phyloP scores from a whole-genome alignment of 2,797 vertebrate species.

The Myotis findleyi region DNA sequence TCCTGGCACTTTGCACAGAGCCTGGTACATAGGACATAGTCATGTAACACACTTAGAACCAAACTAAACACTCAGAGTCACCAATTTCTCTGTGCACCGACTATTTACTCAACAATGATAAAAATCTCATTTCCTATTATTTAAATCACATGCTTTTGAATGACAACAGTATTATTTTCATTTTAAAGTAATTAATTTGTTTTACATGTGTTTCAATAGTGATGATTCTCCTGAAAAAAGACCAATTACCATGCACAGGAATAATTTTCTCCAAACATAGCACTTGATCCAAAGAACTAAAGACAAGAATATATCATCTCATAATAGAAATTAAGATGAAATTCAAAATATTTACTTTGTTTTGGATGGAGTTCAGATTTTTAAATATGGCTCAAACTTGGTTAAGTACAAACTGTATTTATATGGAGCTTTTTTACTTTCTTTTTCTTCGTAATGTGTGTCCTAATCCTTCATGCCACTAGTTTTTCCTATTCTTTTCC shows the following conservation, averaged over 20 bases:
- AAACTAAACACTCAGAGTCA: neutral
- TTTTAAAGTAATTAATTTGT: conserved; percentile 69
- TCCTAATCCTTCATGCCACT: neutral
- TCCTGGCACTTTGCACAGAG: neutral
- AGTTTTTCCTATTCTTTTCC: conserved; percentile 37
- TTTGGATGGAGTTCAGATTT: conserved; percentile 52
- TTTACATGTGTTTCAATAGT: conserved; percentile 65
- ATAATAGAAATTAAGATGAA: conserved; percentile 51
- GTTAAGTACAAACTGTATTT: conserved; percentile 6
- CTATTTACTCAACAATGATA: conserved; percentile 45
- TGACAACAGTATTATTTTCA: conserved; percentile 49
- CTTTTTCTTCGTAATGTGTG: neutral
- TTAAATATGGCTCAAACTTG: neutral
- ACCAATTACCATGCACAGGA: neutral
- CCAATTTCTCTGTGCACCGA: conserved; percentile 2
- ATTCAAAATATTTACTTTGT: conserved; percentile 41
- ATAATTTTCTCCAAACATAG: conserved; percentile 54
- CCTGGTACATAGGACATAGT: fast-evolving
- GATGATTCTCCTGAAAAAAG: conserved; percentile 7
- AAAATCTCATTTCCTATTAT: conserved; percentile 47
- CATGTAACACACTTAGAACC: neutral
- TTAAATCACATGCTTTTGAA: conserved; percentile 55
- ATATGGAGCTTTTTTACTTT: neutral
- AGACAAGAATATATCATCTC: conserved; percentile 4
- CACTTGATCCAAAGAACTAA: conserved; percentile 38